These are phyloP conservation scores for Hypomesus transpacificus DNA, from an alignment of 2,113 vertebrate genomes.

Conservation along the genomic window DNA sequence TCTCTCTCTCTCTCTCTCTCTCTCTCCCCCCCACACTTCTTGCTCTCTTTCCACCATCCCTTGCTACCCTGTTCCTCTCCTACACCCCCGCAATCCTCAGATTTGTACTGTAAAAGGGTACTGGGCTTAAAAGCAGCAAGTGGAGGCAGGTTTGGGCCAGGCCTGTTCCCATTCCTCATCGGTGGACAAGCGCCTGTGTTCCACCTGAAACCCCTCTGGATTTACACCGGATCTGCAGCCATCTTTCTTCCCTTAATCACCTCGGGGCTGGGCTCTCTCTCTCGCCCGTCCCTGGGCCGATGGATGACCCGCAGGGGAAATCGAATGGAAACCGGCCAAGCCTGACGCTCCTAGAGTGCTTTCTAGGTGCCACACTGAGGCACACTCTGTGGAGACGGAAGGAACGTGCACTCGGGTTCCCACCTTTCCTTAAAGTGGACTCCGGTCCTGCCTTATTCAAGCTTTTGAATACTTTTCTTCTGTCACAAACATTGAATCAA, in stretches of 20 bases:
- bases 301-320: slow-evolving; percentile 69
- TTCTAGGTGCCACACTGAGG: slow-evolving; percentile 47
- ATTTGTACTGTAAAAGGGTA: slow-evolving; percentile 5
- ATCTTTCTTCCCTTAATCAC: slow-evolving; percentile 72
- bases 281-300: slow-evolving; percentile 51
- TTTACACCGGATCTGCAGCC: slow-evolving; percentile 61
- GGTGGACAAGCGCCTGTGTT: slow-evolving; percentile 67
- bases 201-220: slow-evolving; percentile 62
- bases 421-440: not conserved
- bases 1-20: not conserved
- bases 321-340: slow-evolving; percentile 68
- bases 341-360: slow-evolving; percentile 48
- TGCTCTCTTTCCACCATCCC: not conserved
- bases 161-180: slow-evolving; percentile 65
- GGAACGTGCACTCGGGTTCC: slow-evolving; percentile 22
- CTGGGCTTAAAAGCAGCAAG: slow-evolving; percentile 3
- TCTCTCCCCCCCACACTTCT: too few species aligned
- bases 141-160: slow-evolving; percentile 46
- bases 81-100: not conserved
- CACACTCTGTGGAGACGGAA: slow-evolving; percentile 12
- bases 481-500: too few species aligned
- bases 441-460: too few species aligned
- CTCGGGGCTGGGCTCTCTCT: slow-evolving; percentile 53
- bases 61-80: not conserved
- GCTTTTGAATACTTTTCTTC: too few species aligned